phyloP scores from a whole-genome alignment of 2,113 vertebrate genomes.

The Channa maculata region DNA sequence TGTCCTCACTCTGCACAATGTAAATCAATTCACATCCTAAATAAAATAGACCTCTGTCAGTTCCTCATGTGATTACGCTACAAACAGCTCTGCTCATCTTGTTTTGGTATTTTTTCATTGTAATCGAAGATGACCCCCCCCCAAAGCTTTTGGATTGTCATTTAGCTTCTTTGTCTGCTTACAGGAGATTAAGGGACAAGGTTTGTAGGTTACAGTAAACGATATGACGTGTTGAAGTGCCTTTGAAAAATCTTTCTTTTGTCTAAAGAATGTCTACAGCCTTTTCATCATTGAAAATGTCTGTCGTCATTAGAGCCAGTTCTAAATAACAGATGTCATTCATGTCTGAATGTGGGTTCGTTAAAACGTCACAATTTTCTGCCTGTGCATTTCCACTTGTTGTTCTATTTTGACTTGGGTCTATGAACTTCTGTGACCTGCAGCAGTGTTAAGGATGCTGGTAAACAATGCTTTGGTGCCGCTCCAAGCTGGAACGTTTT shows the following conservation, averaged over 20 bases:
- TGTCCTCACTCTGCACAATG: not conserved
- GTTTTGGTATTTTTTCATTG: constrained; percentile 30
- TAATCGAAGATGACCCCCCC: constrained; percentile 40
- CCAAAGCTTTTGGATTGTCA: constrained; percentile 29
- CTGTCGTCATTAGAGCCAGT: not conserved
- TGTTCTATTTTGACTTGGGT: constrained; percentile 55
- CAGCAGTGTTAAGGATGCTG: constrained; percentile 64
- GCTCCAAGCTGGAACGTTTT: constrained; percentile 71
- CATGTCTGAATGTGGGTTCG: constrained; percentile 3
- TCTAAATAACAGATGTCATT: not conserved
- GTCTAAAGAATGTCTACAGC: not conserved
- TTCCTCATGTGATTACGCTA: not conserved
- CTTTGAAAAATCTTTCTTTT: constrained; percentile 9
- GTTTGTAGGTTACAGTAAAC: constrained; percentile 24
- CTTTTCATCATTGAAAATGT: not conserved
- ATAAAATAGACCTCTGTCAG: not conserved
- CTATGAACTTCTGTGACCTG: constrained; percentile 66
- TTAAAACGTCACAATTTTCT: constrained; percentile 46
- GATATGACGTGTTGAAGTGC: constrained; percentile 11
- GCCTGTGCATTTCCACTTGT: constrained; percentile 59
- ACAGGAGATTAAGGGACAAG: constrained; percentile 34
- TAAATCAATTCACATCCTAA: not conserved
- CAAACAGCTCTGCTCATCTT: not conserved
- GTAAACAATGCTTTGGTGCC: constrained; percentile 77
- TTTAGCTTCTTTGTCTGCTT: constrained; percentile 32